phyloP scores from a whole-genome alignment of 2,888 invertebrate species.

The Tachina grossa region DNA sequence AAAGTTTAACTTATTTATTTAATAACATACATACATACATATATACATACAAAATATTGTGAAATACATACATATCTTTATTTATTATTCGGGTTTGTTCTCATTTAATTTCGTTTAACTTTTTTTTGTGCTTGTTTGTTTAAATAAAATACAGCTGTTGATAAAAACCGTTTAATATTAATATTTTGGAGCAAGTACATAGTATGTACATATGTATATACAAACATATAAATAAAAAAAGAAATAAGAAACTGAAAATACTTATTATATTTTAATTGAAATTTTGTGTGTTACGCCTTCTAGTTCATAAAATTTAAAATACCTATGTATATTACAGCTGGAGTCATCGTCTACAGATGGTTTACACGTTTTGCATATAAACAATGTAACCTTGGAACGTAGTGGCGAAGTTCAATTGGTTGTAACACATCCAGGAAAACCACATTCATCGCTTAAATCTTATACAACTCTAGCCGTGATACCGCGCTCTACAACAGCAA shows the following conservation, averaged over 20 bases:
- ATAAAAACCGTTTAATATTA: constrained; percentile 7
- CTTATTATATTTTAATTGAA: constrained; percentile 16
- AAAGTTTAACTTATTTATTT: constrained; percentile 31
- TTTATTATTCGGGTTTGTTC: constrained; percentile 29
- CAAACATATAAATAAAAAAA: not conserved
- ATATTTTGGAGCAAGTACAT: not conserved
- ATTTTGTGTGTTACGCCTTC: not conserved
- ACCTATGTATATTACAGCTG: constrained; percentile 77
- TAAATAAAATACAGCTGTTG: constrained; percentile 45
- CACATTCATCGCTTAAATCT: constrained; percentile 75
- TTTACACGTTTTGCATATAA: constrained; percentile 85
- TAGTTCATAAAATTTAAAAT: constrained; percentile 9
- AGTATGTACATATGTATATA: no score
- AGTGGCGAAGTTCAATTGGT: constrained; percentile 83
- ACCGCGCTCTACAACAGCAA: constrained; percentile 72
- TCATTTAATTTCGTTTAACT: constrained; percentile 31
- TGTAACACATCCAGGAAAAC: constrained; percentile 77
- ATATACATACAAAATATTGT: constrained; percentile 26
- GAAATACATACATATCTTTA: constrained; percentile 1
- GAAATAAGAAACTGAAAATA: constrained; percentile 1
- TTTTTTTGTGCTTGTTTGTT: constrained; percentile 4
- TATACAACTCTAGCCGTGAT: constrained; percentile 81
- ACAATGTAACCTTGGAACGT: constrained; percentile 84
- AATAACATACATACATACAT: not conserved
- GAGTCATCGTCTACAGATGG: constrained; percentile 82